Evolutionary conservation across 2,797 vertebrate genomes (phyloP), one percentile per base, ranked within the genome.

Genomic region (Cuculus canorus): DNA sequence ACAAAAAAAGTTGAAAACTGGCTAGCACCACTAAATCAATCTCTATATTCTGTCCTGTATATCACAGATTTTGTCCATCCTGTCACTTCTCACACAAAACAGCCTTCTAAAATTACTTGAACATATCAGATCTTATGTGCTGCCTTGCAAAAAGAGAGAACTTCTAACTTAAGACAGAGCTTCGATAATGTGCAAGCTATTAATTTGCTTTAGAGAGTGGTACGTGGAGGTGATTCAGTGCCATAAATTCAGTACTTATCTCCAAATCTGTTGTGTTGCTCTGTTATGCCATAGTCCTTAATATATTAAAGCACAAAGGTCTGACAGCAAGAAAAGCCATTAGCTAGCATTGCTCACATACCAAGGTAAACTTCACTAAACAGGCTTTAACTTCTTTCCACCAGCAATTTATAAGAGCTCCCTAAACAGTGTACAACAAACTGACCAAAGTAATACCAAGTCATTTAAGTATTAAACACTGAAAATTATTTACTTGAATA

Each of bases 401-500:
- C 7, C 28, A 65, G 27, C 22, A 39, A 90, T 48, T 86, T 69
- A 2, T 30, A 81, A 48, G 39, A 39, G 39, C 39, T 39, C 39
- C 39, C 39, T 39, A 39, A 39, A 39, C 17, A 52, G 24, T 3
- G 2, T 43, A n/a, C 16, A 90, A 54, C 5, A 82, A 22, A 63
- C 50, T 84, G 60, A 85, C 33, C 72, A 64, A 86, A 7, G 18
- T 17, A 90, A 4, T 32, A 33, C 19, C 71, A 43, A 85, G 13
- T 79, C 52, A 91, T 32, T 1, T 4, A 81, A 64, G 15, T 13
- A 90, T 33, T 59, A 92, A 85, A 94, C 14, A 17, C 54, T 50
- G 0, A 81, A 92, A 96, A 95, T 69, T 13, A 56, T 80, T 95
- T 98, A 99, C 99, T 98, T 99, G 99, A 96, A 99, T 99, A 96